These are phyloP conservation scores for Syngnathoides biaculeatus DNA, from an alignment of 2,113 vertebrate species.

Conservation along the genomic window DNA sequence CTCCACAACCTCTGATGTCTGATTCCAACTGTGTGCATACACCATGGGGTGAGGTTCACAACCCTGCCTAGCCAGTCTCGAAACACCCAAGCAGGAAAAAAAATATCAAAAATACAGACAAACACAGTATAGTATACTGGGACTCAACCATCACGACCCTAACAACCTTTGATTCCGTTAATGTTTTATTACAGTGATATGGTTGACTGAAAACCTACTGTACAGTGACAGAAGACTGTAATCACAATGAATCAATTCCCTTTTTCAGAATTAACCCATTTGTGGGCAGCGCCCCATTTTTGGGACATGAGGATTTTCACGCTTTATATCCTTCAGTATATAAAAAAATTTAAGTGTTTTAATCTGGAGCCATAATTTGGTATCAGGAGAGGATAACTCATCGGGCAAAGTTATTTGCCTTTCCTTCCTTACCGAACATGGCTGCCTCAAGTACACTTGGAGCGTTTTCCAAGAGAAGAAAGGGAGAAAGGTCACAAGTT, in stretches of 20 bases:
- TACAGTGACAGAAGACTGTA: not conserved
- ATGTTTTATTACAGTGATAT: not conserved
- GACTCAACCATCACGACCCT: not conserved
- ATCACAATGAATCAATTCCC: not conserved
- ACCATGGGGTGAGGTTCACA: conserved; percentile 7
- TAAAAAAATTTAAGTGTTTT: too few species aligned
- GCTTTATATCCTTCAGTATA: too few species aligned
- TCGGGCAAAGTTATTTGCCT: too few species aligned
- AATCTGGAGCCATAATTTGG: too few species aligned
- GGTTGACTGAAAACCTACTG: not conserved
- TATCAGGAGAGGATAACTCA: too few species aligned
- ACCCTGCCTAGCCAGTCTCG: conserved; percentile 11
- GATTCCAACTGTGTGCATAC: conserved; percentile 33
- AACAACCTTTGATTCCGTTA: not conserved
- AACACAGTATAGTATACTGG: not conserved
- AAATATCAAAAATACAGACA: conserved; percentile 19
- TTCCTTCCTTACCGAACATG: too few species aligned
- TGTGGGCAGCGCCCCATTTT: too few species aligned
- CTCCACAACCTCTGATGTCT: not conserved
- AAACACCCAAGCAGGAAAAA: not conserved
- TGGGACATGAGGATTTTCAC: too few species aligned
- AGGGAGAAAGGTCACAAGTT: too few species aligned
- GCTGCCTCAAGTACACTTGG: too few species aligned
- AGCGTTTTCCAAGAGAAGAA: too few species aligned
- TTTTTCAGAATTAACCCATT: not conserved